phyloP scores from a whole-genome alignment of 2,888 invertebrate species.

The Kuschelorhynchus macadamiae region DNA sequence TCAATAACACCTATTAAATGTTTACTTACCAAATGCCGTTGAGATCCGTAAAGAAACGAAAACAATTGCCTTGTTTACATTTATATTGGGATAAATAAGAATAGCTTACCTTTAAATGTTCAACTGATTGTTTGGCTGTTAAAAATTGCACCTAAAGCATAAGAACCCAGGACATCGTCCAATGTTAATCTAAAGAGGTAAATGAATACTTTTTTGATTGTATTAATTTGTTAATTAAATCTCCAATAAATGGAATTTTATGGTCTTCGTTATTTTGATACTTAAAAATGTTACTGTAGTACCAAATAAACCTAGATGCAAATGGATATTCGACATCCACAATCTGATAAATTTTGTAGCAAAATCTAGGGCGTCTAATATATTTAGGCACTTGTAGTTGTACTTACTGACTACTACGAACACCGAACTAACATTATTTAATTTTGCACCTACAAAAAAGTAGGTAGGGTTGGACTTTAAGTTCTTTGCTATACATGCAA shows the following conservation, averaged over 20 bases:
- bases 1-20: not conserved
- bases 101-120: conserved; percentile 11
- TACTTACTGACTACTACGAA: conserved; percentile 25
- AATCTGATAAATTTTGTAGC: conserved; percentile 23
- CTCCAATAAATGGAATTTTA: conserved; percentile 8
- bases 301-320: conserved; percentile 21
- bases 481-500: conserved; percentile 26
- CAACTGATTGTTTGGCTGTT: not conserved
- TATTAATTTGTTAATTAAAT: not conserved
- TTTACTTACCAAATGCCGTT: not conserved
- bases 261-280: conserved; percentile 3
- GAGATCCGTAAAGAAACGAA: not conserved
- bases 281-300: conserved; percentile 16
- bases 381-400: conserved; percentile 16
- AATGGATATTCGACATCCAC: conserved; percentile 28
- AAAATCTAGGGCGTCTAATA: conserved; percentile 35
- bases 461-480: conserved; percentile 40
- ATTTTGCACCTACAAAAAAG: conserved; percentile 27
- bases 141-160: conserved; percentile 22
- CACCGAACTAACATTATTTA: conserved; percentile 28
- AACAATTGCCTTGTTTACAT: conserved; percentile 24
- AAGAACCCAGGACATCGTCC: conserved; percentile 2
- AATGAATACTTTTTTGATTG: not conserved
- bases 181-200: not conserved
- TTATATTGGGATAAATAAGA: conserved; percentile 19